Evolutionary conservation across 2,888 invertebrate species (phyloP).

Genomic region (Steinernema carpocapsae): DNA sequence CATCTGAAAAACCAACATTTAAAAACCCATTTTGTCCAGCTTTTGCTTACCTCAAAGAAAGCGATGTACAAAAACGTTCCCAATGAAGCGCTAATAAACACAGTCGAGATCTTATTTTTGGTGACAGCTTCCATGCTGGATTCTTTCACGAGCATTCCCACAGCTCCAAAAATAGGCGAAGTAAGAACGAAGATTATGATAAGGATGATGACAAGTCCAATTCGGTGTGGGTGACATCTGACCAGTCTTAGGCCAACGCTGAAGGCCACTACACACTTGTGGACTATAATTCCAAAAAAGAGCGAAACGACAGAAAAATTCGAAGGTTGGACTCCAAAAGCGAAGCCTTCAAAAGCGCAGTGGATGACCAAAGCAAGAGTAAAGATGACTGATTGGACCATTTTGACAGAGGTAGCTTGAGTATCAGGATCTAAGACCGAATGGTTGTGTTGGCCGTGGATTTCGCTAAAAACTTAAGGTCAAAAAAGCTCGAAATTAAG

Average conservation of each 20-base stretch:
- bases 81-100: slow-evolving; percentile 39
- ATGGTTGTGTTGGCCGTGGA: slow-evolving; percentile 33
- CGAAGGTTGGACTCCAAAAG: slow-evolving; percentile 43
- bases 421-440: background rate
- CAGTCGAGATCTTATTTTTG: slow-evolving; percentile 41
- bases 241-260: slow-evolving; percentile 45
- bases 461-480: slow-evolving; percentile 34
- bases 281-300: slow-evolving; percentile 45
- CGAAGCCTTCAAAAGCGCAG: slow-evolving; percentile 43
- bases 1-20: slow-evolving; percentile 36
- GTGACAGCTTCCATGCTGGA: slow-evolving; percentile 36
- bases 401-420: background rate
- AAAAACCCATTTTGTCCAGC: background rate
- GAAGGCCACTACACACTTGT: slow-evolving; percentile 43
- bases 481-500: background rate
- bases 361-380: slow-evolving; percentile 43
- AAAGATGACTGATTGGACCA: slow-evolving; percentile 43
- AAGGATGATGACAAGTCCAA: slow-evolving; percentile 38
- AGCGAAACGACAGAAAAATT: slow-evolving; percentile 37
- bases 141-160: slow-evolving; percentile 21
- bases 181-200: slow-evolving; percentile 39
- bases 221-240: slow-evolving; percentile 42
- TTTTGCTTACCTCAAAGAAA: slow-evolving; percentile 41
- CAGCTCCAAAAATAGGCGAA: slow-evolving; percentile 38
- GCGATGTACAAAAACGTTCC: slow-evolving; percentile 47